Percentiles rank a stretch among this genome's conserved stretches.
phyloP scores from a whole-genome alignment of 2,888 invertebrate species.

The Drosophila niveifrons region DNA sequence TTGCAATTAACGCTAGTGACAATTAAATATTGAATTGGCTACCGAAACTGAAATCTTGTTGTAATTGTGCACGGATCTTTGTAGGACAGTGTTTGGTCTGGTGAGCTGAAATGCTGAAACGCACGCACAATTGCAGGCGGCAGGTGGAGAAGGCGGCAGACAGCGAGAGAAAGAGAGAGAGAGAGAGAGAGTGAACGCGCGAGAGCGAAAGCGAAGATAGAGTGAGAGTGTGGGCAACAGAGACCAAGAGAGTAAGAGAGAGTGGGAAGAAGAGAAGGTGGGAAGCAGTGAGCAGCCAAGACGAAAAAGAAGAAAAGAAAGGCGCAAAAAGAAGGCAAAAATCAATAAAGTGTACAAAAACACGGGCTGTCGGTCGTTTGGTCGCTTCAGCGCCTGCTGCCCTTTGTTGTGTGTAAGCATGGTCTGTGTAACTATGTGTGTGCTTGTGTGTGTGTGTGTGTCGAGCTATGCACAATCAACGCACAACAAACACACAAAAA shows the following conservation, averaged over 20 bases:
- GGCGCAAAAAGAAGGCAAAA: slow-evolving; percentile 70
- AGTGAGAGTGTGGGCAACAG: slow-evolving; percentile 10
- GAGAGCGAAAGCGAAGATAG: neutral
- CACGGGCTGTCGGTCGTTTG: slow-evolving; percentile 36
- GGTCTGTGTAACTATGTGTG: neutral
- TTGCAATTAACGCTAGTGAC: no score
- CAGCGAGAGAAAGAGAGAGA: neutral
- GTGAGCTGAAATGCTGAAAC: slow-evolving; percentile 61
- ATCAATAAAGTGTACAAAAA: slow-evolving; percentile 74
- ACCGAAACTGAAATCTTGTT: no score
- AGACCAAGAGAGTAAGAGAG: neutral
- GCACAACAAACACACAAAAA: slow-evolving; percentile 53
- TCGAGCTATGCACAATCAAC: slow-evolving; percentile 70
- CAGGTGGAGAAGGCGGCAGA: slow-evolving; percentile 32
- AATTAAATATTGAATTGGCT: no score
- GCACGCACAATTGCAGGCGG: slow-evolving; percentile 70
- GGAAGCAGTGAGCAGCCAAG: slow-evolving; percentile 39
- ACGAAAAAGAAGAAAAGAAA: slow-evolving; percentile 42
- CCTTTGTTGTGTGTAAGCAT: slow-evolving; percentile 37
- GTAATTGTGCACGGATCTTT: neutral
- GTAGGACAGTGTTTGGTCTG: slow-evolving; percentile 46
- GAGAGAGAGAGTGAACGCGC: neutral
- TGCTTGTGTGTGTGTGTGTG: slow-evolving; percentile 28
- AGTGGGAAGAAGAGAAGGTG: neutral
- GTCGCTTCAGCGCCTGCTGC: slow-evolving; percentile 45